Percentiles rank a stretch among this genome's conserved stretches.
These are phyloP conservation scores for Andricus curvator DNA, from an alignment of 2,888 invertebrate species.

Conservation along the genomic window DNA sequence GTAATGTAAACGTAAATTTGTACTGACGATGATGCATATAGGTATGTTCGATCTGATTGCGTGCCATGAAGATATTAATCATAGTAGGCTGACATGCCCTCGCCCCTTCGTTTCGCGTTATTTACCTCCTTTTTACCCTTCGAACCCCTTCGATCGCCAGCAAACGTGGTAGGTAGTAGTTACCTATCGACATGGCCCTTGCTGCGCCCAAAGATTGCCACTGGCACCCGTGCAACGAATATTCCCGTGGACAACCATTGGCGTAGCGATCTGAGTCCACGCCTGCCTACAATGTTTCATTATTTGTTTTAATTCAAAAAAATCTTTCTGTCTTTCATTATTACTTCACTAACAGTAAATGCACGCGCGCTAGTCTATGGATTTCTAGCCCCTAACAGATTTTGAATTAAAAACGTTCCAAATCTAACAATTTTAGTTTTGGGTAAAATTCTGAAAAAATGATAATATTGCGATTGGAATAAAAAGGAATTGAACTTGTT, in stretches of 20 bases:
- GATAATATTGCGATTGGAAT: no score
- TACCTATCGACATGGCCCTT: slow-evolving; percentile 44
- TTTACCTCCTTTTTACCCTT: slow-evolving; percentile 68
- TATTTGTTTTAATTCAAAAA: neutral
- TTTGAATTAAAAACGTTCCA: no score
- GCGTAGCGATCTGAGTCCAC: neutral
- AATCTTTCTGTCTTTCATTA: neutral
- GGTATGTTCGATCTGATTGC: slow-evolving; percentile 78
- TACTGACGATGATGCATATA: slow-evolving; percentile 18
- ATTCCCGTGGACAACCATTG: neutral
- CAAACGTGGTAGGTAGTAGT: slow-evolving; percentile 27
- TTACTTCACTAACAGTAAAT: neutral
- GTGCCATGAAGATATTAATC: slow-evolving; percentile 81
- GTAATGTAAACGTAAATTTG: slow-evolving; percentile 52
- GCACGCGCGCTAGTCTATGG: no score
- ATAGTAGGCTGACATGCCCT: slow-evolving; percentile 79
- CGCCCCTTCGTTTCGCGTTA: slow-evolving; percentile 71
- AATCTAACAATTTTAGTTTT: no score
- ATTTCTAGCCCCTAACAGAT: no score
- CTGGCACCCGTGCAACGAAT: slow-evolving; percentile 1
- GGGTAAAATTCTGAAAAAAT: no score
- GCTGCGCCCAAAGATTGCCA: slow-evolving; percentile 32
- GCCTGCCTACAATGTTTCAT: neutral
- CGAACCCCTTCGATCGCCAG: slow-evolving; percentile 8
- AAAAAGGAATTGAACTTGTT: no score